Evolutionary conservation across 2,888 invertebrate genomes (phyloP).

Genomic region (Tachina lurida): DNA sequence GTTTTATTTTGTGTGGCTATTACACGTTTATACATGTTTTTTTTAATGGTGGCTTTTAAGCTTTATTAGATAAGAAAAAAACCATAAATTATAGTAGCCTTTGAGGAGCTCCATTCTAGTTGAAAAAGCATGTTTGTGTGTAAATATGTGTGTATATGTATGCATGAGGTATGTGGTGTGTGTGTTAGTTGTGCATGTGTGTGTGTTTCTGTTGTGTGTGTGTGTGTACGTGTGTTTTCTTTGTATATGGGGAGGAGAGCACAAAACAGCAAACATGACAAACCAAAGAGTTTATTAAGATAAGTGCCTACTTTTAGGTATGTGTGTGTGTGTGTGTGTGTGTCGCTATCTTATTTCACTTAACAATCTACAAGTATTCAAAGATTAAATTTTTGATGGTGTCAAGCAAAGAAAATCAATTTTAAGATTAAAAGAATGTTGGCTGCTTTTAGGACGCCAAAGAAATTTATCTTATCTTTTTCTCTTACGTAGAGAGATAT

Average conservation of each 20-base stretch:
- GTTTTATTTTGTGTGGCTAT: background rate
- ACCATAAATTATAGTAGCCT: conserved; percentile 22
- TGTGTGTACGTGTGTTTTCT: no score
- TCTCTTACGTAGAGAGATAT: background rate
- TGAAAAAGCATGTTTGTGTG: background rate
- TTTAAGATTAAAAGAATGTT: background rate
- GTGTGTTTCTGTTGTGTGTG: no score
- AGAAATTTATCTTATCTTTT: background rate
- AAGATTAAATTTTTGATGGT: background rate
- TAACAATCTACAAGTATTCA: background rate
- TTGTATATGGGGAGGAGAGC: no score
- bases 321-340: no score
- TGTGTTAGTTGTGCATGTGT: no score
- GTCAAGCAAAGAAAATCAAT: background rate
- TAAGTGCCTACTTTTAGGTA: background rate
- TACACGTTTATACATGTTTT: conserved; percentile 38
- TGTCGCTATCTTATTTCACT: background rate
- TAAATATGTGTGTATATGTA: no score
- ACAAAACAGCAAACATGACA: no score
- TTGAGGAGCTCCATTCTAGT: conserved; percentile 4
- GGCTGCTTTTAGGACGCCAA: background rate
- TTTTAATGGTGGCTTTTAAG: conserved; percentile 26
- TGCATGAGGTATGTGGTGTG: no score
- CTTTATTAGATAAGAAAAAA: conserved; percentile 38
- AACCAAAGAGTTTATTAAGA: background rate